Evolutionary conservation across 2,797 vertebrate species (phyloP), one percentile per base, ranked within the genome.

Genomic region (Parotocinclus haroldoi): DNA sequence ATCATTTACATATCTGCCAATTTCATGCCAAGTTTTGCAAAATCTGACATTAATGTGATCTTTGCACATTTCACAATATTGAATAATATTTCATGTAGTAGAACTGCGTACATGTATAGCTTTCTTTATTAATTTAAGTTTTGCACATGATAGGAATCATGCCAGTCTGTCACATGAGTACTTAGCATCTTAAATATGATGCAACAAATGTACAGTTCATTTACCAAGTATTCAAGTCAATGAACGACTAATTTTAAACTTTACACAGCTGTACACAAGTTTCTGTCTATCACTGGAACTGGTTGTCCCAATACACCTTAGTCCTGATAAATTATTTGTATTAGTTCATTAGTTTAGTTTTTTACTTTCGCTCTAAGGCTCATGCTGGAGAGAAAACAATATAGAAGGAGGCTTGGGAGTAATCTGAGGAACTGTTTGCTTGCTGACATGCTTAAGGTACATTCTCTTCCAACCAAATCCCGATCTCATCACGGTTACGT

Each of bases 401-500:
- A n/a, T n/a, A n/a, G 17, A 10, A 9, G 17, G 10, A 51, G 19
- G 7, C 2, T 27, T 9, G 19, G 14, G 52, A 44, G 13, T 19
- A 4, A 42, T 59, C 53, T 11, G 5, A 58, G 10, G n/a, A 64
- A 45, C 8, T 11, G 12, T 19, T 40, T 52, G 14, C 6, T 18
- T 16, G 46, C 11, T 38, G 36, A 40, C 10, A 46, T 66, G 13
- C 62, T 37, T 62, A 80, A 9, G 9, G 3, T 0, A 78, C 36
- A 0, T 87, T 85, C 68, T 7, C 74, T 1, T 74, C 10, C 27
- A 99, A 84, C 96, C 96, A 99, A 0, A 0, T 0, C 3, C 0
- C 3, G 71, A 99, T 95, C 73, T 92, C 89, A 0, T 83, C 5
- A 76, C 80, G 77, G 54, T 98, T 95, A 10, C 9, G 79, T 40